Conservation (phyloP, 2,888 invertebrate genomes). For the Pandemis cinnamomeana region DNA sequence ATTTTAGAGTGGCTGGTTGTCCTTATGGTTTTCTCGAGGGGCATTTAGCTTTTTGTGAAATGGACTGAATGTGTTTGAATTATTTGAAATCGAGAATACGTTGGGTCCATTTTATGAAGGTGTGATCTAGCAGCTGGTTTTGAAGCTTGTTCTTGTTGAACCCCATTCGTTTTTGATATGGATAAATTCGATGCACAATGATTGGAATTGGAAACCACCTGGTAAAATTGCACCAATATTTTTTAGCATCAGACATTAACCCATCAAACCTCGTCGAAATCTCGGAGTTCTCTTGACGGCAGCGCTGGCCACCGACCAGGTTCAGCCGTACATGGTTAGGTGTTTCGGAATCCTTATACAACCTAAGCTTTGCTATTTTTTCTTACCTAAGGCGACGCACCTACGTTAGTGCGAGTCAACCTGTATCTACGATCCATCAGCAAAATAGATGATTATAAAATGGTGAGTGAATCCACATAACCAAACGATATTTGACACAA, state of each 20-base stretch:
- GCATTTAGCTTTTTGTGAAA: constrained; percentile 64
- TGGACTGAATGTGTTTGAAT: constrained; percentile 49
- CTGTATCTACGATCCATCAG: constrained; percentile 98
- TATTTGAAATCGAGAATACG: constrained; percentile 20
- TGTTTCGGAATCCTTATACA: constrained; percentile 19
- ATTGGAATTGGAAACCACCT: constrained; percentile 34
- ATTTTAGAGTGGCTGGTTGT: constrained; percentile 68
- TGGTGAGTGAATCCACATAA: constrained; percentile 91
- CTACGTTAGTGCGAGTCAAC: constrained; percentile 96
- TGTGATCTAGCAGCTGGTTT: constrained; percentile 38
- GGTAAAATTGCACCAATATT: constrained; percentile 39
- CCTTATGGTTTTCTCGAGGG: constrained; percentile 62
- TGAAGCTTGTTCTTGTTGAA: not conserved
- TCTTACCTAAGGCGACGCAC: constrained; percentile 88
- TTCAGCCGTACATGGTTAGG: constrained; percentile 19
- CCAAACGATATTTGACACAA: constrained; percentile 51
- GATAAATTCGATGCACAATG: constrained; percentile 4
- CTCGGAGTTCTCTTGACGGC: constrained; percentile 26
- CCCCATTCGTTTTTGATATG: not conserved
- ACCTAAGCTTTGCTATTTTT: constrained; percentile 58
- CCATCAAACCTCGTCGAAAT: constrained; percentile 56
- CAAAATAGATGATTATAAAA: constrained; percentile 99
- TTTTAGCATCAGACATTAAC: constrained; percentile 68
- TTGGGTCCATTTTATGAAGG: constrained; percentile 31
- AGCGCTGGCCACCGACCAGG: constrained; percentile 44